Evolutionary conservation across 1,140 invertebrate genomes (phyloP).

Genomic region (Drosophila serrata): DNA sequence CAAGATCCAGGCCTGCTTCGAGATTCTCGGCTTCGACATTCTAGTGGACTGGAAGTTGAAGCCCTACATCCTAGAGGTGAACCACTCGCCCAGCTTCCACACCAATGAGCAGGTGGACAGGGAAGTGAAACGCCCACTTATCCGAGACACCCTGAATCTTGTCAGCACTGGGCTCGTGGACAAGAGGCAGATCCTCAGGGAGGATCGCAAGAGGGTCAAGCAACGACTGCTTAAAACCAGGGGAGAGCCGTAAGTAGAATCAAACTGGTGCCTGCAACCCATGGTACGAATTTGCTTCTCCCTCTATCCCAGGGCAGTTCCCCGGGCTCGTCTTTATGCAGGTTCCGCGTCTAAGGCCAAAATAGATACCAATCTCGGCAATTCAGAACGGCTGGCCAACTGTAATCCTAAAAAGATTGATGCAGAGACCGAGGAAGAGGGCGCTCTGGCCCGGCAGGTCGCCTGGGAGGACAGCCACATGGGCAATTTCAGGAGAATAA

Average conservation of each 20-base stretch:
- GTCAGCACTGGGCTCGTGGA: slow-evolving; percentile 93
- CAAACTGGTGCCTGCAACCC: not conserved
- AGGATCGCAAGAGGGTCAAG: slow-evolving; percentile 89
- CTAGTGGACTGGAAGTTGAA: slow-evolving; percentile 94
- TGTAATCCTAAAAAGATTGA: not conserved
- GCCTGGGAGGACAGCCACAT: slow-evolving; percentile 92
- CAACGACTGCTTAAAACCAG: slow-evolving; percentile 88
- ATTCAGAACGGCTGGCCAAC: not conserved
- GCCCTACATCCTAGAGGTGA: slow-evolving; percentile 94
- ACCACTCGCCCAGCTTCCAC: slow-evolving; percentile 96
- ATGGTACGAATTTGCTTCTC: not conserved
- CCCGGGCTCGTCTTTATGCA: slow-evolving; percentile 23
- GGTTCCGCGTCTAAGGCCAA: slow-evolving; percentile 12
- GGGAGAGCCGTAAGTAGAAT: slow-evolving; percentile 60
- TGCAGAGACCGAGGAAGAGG: slow-evolving; percentile 13
- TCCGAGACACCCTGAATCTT: slow-evolving; percentile 94
- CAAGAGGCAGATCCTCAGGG: slow-evolving; percentile 90
- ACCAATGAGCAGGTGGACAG: slow-evolving; percentile 93
- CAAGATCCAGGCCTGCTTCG: slow-evolving; percentile 94
- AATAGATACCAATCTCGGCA: not conserved
- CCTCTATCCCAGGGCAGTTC: slow-evolving; percentile 6
- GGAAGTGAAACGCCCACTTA: slow-evolving; percentile 93
- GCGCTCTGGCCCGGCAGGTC: slow-evolving; percentile 88
- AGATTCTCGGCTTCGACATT: slow-evolving; percentile 95
- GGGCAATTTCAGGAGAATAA: slow-evolving; percentile 89